Conservation (phyloP, 2,113 vertebrate genomes). For the Trogon melanurus region DNA sequence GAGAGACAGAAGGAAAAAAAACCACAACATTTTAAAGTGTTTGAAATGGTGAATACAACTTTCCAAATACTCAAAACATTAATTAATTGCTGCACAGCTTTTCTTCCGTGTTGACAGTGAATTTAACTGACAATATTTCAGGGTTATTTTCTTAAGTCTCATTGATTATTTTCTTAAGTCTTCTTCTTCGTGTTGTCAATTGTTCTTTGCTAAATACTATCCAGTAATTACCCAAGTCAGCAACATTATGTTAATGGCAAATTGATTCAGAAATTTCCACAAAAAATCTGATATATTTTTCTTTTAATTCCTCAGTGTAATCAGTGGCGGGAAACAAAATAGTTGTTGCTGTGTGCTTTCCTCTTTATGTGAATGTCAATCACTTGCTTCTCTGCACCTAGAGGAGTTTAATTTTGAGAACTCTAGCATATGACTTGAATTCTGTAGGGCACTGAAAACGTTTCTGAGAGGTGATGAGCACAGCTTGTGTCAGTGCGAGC, state of each 20-base stretch:
- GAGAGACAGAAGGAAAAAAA: neutral
- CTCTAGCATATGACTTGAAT: neutral
- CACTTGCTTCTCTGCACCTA: neutral
- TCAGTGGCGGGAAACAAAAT: constrained; percentile 29
- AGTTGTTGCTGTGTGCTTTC: constrained; percentile 44
- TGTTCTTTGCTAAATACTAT: constrained; percentile 32
- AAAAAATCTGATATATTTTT: constrained; percentile 15
- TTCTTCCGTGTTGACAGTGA: neutral
- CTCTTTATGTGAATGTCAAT: constrained; percentile 45
- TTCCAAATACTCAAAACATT: constrained; percentile 3
- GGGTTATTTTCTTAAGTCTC: constrained; percentile 16
- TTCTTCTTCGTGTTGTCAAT: neutral
- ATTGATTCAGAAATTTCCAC: constrained; percentile 23
- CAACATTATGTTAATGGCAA: constrained; percentile 18
- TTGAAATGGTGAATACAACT: neutral
- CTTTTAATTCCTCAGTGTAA: constrained; percentile 1
- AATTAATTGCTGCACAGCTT: neutral
- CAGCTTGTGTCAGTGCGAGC: neutral
- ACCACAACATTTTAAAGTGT: neutral
- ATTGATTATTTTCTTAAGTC: constrained; percentile 43
- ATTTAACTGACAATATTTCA: constrained; percentile 8
- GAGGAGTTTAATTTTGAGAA: constrained; percentile 13
- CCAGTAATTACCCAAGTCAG: constrained; percentile 4
- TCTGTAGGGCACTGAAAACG: neutral
- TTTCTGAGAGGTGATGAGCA: neutral